A percentile compares a stretch with the other conserved stretches of the same genome.
Evolutionary conservation across 92 coral and sea anemone genomes (phyloP).

Genomic region (Porites divaricata): DNA sequence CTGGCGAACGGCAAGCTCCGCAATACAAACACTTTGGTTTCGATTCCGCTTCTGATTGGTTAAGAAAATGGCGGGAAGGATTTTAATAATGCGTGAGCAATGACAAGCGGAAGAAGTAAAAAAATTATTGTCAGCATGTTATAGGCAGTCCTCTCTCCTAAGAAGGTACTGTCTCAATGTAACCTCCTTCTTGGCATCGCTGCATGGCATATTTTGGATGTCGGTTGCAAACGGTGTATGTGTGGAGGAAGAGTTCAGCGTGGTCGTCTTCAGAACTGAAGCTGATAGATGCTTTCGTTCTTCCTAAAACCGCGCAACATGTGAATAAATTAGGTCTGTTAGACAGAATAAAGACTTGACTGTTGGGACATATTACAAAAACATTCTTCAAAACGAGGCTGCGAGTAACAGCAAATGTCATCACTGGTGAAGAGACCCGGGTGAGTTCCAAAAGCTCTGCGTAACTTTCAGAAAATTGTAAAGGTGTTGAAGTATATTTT

Average conservation of each 20-base stretch:
- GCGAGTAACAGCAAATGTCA: too few relatives aligned
- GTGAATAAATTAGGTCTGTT: neutral
- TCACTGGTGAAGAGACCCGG: too few relatives aligned
- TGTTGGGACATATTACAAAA: too few relatives aligned
- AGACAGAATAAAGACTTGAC: too few relatives aligned
- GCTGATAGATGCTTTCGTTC: slow-evolving; percentile 29
- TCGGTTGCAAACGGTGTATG: slow-evolving; percentile 80
- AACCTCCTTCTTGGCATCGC: slow-evolving; percentile 88
- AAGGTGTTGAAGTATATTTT: too few relatives aligned
- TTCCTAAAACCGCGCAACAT: slow-evolving; percentile 51
- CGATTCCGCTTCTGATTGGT: too few relatives aligned
- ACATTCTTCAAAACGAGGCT: too few relatives aligned
- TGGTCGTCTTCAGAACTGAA: slow-evolving; percentile 68
- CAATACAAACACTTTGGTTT: too few relatives aligned
- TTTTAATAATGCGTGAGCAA: neutral
- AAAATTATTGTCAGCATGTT: neutral
- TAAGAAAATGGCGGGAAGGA: too few relatives aligned
- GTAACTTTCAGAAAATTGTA: too few relatives aligned
- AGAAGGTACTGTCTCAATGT: neutral
- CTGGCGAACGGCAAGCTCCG: too few relatives aligned
- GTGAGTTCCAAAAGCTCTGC: too few relatives aligned
- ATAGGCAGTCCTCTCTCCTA: neutral
- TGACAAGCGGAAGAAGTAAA: neutral
- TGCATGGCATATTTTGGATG: slow-evolving; percentile 48
- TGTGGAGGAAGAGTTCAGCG: slow-evolving; percentile 81